Conservation (phyloP, 1,140 invertebrate genomes). For the Spodoptera litura region DNA sequence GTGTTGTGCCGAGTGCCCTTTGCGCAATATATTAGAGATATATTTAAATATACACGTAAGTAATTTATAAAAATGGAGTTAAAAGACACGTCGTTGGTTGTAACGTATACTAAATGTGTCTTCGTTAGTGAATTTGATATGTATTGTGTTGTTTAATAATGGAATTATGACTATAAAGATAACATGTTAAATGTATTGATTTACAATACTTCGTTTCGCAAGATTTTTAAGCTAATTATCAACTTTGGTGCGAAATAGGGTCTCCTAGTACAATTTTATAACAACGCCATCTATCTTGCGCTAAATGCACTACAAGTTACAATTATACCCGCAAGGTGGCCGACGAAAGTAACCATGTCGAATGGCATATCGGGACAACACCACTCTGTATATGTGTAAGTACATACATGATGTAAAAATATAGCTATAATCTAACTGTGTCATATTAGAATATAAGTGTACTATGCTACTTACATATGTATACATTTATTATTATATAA, state of each 20-base stretch:
- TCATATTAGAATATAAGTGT: constrained; percentile 83
- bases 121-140: constrained; percentile 2
- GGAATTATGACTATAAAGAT: neutral
- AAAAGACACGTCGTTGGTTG: neutral
- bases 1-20: constrained; percentile 60
- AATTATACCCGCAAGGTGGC: constrained; percentile 30
- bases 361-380: constrained; percentile 64
- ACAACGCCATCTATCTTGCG: constrained; percentile 24
- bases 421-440: constrained; percentile 83
- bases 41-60: constrained; percentile 3
- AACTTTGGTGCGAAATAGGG: neutral
- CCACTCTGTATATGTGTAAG: constrained; percentile 79
- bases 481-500: constrained; percentile 81
- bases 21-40: constrained; percentile 16
- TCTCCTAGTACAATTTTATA: constrained; percentile 13
- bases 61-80: neutral
- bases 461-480: constrained; percentile 84
- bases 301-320: neutral
- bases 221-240: neutral
- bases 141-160: constrained; percentile 26
- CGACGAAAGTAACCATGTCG: neutral
- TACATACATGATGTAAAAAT: constrained; percentile 78
- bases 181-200: constrained; percentile 18
- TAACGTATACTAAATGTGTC: constrained; percentile 28
- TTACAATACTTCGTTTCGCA: neutral